phyloP scores from a whole-genome alignment of 2,888 invertebrate genomes.

The Nomada flava region DNA sequence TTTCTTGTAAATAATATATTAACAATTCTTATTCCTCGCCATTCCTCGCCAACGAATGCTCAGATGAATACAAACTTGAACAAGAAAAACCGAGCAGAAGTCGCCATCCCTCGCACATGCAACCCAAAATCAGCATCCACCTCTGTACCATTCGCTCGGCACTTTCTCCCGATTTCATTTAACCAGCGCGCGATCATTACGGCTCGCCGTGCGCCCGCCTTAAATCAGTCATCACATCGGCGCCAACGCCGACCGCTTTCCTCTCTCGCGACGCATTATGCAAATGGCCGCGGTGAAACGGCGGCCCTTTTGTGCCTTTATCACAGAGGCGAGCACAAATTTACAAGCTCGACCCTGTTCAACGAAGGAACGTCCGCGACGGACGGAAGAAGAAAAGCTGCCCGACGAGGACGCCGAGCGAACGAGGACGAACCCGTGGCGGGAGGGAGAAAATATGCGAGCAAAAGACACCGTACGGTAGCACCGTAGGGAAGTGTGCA shows the following conservation, averaged over 20 bases:
- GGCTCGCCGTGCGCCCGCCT: slow-evolving; percentile 26
- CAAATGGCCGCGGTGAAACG: slow-evolving; percentile 63
- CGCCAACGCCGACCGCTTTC: slow-evolving; percentile 43
- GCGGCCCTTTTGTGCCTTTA: slow-evolving; percentile 79
- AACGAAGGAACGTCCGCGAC: slow-evolving; percentile 37
- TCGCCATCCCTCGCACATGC: no score
- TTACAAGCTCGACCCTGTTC: slow-evolving; percentile 77
- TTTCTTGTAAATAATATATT: no score
- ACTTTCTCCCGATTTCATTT: slow-evolving; percentile 51
- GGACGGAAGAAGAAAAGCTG: slow-evolving; percentile 16
- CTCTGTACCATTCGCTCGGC: neutral
- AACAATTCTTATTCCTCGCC: no score
- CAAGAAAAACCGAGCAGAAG: neutral
- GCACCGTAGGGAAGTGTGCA: slow-evolving; percentile 30
- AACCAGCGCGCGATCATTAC: slow-evolving; percentile 43
- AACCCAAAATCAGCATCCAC: slow-evolving; percentile 6
- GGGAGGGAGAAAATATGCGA: slow-evolving; percentile 35
- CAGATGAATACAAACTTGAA: no score
- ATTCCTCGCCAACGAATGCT: no score
- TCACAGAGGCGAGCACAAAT: slow-evolving; percentile 78
- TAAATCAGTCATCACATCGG: slow-evolving; percentile 69
- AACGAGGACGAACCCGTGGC: neutral
- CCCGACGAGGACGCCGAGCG: neutral
- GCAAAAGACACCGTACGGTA: slow-evolving; percentile 61
- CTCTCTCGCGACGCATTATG: slow-evolving; percentile 63